Percentiles rank a stretch among this genome's conserved stretches.
These are phyloP conservation scores for Lacerta bilineata DNA, from an alignment of 2,797 vertebrate species.

Conservation along the genomic window DNA sequence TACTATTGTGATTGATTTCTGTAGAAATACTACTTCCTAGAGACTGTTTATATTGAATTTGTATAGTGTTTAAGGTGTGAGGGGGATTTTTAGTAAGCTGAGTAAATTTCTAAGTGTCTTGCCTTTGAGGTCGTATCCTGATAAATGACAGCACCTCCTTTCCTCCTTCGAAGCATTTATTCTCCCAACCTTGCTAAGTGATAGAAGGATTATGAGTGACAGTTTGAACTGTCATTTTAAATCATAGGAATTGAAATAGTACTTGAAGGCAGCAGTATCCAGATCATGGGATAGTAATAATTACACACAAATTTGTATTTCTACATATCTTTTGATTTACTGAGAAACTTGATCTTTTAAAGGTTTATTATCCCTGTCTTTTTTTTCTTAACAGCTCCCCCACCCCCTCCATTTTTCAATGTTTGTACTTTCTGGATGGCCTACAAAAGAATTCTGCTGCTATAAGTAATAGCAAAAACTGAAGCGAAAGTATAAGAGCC, in stretches of 20 bases:
- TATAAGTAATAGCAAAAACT: rapidly evolving
- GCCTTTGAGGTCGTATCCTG: rapidly evolving
- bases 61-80: neutral
- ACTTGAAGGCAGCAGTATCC: neutral
- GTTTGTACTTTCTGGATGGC: neutral
- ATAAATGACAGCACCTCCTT: neutral
- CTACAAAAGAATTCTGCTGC: conserved; percentile 12
- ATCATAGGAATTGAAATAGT: too few species aligned
- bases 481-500: neutral
- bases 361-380: neutral
- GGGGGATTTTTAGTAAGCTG: neutral
- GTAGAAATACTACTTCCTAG: neutral
- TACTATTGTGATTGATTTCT: neutral
- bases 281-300: neutral
- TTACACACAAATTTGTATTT: neutral
- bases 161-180: neutral
- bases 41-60: neutral
- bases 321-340: neutral
- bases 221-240: neutral
- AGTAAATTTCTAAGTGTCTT: neutral
- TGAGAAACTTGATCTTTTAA: neutral
- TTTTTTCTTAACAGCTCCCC: neutral
- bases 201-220: conserved; percentile 27
- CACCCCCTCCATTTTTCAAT: neutral
- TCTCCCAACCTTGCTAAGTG: conserved; percentile 33